Evolutionary conservation across 2,113 vertebrate species (phyloP), one percentile per base, ranked within the genome.

Genomic region (Atractosteus spatula): DNA sequence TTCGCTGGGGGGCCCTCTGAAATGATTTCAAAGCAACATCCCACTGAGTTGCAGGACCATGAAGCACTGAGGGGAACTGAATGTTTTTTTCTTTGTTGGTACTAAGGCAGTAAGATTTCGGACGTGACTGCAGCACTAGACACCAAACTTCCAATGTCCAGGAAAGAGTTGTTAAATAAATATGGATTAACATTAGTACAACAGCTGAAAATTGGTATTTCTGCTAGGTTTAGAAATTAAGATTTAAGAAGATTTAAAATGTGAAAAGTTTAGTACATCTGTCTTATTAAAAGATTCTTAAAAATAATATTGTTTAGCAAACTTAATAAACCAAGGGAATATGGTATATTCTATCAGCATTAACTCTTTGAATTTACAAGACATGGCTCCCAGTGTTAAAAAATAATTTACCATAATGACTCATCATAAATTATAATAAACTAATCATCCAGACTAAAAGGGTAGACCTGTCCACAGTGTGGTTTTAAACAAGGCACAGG

Each of bases 171-270:
- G 29, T 1, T 29, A 2, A 29, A 29, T 2, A 29, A 29, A 29
- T 29, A 29, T 29, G 29, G 29, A 29, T 29, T 29, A 29, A 29
- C 29, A 29, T 29, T 29, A 2, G 29, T 29, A 29, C 29, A 29
- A 29, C 29, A 29, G 29, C 29, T 29, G 29, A 29, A 29, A 71
- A 88, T 80, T 78, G 77, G 76, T 66, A 68, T 77, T 81, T 79
- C 80, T 78, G 71, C 71, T 79, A 45, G 17, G 41, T n/a, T 13
- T 17, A 42, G 43, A 8, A 74, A 3, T 2, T 74, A 72, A 71
- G 79, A 69, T 71, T 73, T 77, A 72, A 74, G 74, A 45, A 12
- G 77, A 65, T 7, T 16, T 62, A 2, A 7, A 13, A 16, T n/a
- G 41, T 10, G 51, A 56, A 11, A 4, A 44, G 7, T 17, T 54